Evolutionary conservation across 2,797 vertebrate genomes (phyloP), one percentile per base, ranked within the genome.

Genomic region (Orestias chungarensis): DNA sequence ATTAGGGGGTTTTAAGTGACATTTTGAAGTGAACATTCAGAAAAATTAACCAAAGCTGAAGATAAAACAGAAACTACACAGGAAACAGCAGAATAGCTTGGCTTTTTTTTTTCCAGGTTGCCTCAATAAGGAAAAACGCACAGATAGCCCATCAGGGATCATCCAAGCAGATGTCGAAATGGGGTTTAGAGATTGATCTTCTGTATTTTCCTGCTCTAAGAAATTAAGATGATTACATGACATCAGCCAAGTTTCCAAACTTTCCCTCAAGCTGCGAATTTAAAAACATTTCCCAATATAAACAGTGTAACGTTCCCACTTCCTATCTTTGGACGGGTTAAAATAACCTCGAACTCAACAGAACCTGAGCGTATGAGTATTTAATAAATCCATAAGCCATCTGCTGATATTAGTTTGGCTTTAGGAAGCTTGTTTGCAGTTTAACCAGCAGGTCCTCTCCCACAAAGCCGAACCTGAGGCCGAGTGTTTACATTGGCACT

Each of bases 401-500:
- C 54, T 33, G 15, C 35, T 23, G 31, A 33, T 17, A 35, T 59
- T 35, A 59, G 55, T 59, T 59, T 1, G 18, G 31, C 55, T 20
- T 59, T 40, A 38, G 25, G 23, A 62, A 62, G 35, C 33, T 3
- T 14, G 35, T 62, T 62, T 25, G 10, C 23, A 33, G 59, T 40
- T 62, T 14, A 40, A 40, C 59, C 59, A 40, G 59, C 35, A 40
- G 35, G 18, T 61, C 20, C 9, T 38, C 31, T 38, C 57, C 4
- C 33, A 23, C 33, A 4, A 18, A 18, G 6, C 75, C 29, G 46
- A 70, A 83, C 38, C 35, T 70, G 77, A 78, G 8, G 17, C 38
- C 42, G 11, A 0, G 27, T 87, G 86, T 89, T 91, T 88, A 83
- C 71, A 52, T 65, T 86, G 76, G 78, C 66, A 84, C 89, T n/a